These are phyloP conservation scores for Drosophila acutilabella DNA, from an alignment of 2,888 invertebrate species.

Conservation along the genomic window DNA sequence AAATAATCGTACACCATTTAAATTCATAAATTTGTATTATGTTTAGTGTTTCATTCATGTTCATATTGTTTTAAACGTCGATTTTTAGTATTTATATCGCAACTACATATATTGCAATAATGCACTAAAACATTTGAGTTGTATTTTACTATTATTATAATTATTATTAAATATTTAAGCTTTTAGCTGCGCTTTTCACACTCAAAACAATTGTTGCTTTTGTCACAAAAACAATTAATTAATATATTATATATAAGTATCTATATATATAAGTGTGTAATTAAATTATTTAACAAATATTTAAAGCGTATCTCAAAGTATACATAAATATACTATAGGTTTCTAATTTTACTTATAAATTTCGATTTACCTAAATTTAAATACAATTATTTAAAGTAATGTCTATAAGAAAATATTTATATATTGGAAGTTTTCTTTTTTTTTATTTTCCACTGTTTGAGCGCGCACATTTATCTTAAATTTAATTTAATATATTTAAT, in stretches of 20 bases:
- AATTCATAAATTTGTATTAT: conserved; percentile 47
- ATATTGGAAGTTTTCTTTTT: conserved; percentile 44
- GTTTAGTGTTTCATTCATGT: conserved; percentile 19
- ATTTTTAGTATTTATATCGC: conserved; percentile 37
- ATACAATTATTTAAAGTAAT: conserved; percentile 61
- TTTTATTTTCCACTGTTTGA: conserved; percentile 21
- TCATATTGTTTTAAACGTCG: conserved; percentile 46
- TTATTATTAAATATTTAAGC: conserved; percentile 48
- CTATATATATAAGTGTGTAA: conserved; percentile 17
- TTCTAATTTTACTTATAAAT: conserved; percentile 20
- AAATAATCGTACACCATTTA: conserved; percentile 64
- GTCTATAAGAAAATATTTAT: conserved; percentile 54
- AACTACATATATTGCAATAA: conserved; percentile 37
- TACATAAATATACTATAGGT: conserved; percentile 46
- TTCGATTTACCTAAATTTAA: conserved; percentile 46
- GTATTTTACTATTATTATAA: conserved; percentile 15
- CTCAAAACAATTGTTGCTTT: conserved; percentile 54
- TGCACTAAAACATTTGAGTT: conserved; percentile 52
- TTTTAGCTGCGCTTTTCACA: conserved; percentile 61
- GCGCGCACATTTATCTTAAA: conserved; percentile 37
- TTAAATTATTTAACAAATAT: conserved; percentile 69
- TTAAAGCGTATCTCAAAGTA: conserved; percentile 68
- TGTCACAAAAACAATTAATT: conserved; percentile 54
- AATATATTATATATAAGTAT: too few species aligned
- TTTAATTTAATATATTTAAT: conserved; percentile 18